Conservation (phyloP, 2,113 vertebrate genomes). For the Nycticebus coucang region DNA sequence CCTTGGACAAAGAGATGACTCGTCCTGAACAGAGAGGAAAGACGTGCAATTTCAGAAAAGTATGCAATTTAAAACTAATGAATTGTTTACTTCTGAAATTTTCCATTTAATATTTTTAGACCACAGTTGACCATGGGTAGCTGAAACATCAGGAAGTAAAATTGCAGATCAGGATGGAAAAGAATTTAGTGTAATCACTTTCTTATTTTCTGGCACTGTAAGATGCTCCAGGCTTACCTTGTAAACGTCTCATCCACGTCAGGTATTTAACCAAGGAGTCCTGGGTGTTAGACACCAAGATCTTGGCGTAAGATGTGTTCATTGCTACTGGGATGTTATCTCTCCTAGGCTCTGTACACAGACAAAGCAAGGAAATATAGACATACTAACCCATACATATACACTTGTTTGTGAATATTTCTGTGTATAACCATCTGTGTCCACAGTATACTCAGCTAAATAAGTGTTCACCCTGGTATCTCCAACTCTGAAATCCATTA, state of each 20-base stretch:
- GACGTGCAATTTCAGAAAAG: neutral
- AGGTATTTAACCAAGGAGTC: neutral
- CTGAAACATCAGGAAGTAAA: neutral
- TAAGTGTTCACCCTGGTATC: neutral
- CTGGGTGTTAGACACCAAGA: neutral
- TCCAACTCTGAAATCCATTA: neutral
- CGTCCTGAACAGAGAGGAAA: neutral
- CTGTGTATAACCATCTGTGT: neutral
- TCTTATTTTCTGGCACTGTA: neutral
- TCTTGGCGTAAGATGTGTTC: neutral
- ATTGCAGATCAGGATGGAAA: neutral
- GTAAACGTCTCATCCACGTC: neutral
- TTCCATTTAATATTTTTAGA: neutral
- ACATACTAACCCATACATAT: neutral
- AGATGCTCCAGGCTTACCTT: neutral
- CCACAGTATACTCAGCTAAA: neutral
- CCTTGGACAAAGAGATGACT: neutral
- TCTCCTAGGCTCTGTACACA: neutral
- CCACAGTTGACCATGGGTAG: neutral
- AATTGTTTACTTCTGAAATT: neutral
- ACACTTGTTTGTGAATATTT: neutral
- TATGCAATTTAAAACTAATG: neutral
- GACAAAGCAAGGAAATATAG: neutral
- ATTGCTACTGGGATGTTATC: neutral
- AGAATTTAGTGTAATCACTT: neutral